Conservation (phyloP, 2,888 invertebrate species). For the Cosmopolites sordidus region DNA sequence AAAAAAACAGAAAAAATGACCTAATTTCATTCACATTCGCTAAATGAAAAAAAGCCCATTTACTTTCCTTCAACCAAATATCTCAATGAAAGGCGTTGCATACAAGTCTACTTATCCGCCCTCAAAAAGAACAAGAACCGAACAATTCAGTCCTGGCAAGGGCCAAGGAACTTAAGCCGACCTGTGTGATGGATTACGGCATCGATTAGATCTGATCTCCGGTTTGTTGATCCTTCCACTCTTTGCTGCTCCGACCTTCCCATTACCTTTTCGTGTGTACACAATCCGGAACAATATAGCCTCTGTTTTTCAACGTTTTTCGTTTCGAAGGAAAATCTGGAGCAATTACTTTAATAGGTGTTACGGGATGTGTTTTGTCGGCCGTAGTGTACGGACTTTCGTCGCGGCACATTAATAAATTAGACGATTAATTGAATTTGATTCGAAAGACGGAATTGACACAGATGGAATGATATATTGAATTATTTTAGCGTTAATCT, state of each 20-base stretch:
- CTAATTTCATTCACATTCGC: no score
- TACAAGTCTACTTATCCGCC: neutral
- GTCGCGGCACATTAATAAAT: neutral
- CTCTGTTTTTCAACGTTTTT: conserved; percentile 1
- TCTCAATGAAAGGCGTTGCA: neutral
- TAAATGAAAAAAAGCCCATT: no score
- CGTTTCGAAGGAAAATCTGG: conserved; percentile 1
- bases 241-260: conserved; percentile 27
- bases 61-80: no score
- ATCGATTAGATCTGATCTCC: conserved; percentile 50
- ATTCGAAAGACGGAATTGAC: no score
- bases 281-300: conserved; percentile 28
- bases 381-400: no score
- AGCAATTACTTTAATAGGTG: conserved; percentile 9
- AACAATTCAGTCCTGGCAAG: conserved; percentile 30
- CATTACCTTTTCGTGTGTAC: conserved; percentile 32
- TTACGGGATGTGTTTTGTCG: neutral
- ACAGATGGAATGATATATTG: no score
- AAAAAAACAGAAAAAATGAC: no score
- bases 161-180: conserved; percentile 36
- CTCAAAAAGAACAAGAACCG: conserved; percentile 29
- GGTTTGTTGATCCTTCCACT: conserved; percentile 35
- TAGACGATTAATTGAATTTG: neutral
- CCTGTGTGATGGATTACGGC: conserved; percentile 49
- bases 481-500: no score